A percentile compares a stretch with the other conserved stretches of the same genome.
phyloP scores from a whole-genome alignment of 2,113 vertebrate genomes.

The Xyrauchen texanus region DNA sequence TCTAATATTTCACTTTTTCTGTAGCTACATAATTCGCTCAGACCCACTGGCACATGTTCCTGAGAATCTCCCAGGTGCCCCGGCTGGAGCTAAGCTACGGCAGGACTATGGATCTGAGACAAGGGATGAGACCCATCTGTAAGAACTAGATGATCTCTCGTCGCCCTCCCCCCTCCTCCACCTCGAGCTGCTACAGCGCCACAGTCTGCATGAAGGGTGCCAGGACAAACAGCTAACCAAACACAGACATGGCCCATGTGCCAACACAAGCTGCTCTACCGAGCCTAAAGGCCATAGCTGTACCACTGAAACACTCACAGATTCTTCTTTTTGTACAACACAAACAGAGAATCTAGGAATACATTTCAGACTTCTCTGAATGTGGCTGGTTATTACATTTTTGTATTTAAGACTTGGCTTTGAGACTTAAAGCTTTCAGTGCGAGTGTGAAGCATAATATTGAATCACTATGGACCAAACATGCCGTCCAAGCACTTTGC shows the following conservation, averaged over 20 bases:
- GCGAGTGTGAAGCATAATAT: background rate
- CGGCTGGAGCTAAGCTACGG: constrained; percentile 73
- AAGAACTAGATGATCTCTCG: constrained; percentile 36
- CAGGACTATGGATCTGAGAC: constrained; percentile 81
- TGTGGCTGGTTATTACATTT: constrained; percentile 21
- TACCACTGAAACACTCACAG: background rate
- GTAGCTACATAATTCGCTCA: constrained; percentile 91
- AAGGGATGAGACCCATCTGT: constrained; percentile 84
- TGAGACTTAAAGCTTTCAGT: too few relatives aligned
- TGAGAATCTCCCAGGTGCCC: constrained; percentile 70
- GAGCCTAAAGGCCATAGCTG: background rate
- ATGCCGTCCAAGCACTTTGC: constrained; percentile 19
- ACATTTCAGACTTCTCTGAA: background rate
- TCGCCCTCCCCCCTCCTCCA: background rate
- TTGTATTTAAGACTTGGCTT: constrained; percentile 17
- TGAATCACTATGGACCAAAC: constrained; percentile 47
- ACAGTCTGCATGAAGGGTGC: constrained; percentile 71
- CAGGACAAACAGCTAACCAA: constrained; percentile 43
- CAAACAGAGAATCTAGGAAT: constrained; percentile 14
- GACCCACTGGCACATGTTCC: constrained; percentile 91
- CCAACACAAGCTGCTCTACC: constrained; percentile 28
- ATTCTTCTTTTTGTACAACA: constrained; percentile 34
- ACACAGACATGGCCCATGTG: background rate
- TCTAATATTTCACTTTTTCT: background rate
- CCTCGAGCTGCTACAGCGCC: constrained; percentile 58